phyloP scores from a whole-genome alignment of 2,113 vertebrate genomes.

The Coreoperca whiteheadi region DNA sequence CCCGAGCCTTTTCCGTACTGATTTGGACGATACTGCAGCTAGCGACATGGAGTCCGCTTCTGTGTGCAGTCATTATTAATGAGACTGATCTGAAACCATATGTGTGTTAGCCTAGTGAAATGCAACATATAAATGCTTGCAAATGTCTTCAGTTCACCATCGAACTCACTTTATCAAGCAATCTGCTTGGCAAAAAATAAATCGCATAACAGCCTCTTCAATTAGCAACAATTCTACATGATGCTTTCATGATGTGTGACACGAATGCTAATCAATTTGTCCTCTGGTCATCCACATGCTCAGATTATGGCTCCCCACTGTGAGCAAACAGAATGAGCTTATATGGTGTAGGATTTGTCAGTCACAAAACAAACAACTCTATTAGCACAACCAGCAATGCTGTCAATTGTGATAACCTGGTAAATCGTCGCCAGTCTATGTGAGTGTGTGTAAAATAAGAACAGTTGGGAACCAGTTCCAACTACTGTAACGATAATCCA shows the following conservation, averaged over 20 bases:
- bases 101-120: background rate
- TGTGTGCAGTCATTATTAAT: too few relatives aligned
- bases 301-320: constrained; percentile 42
- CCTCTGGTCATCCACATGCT: constrained; percentile 35
- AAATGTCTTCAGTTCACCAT: background rate
- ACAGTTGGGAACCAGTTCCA: constrained; percentile 65
- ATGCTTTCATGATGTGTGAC: constrained; percentile 28
- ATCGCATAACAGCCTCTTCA: constrained; percentile 11
- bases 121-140: background rate
- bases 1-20: too few relatives aligned
- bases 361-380: constrained; percentile 46
- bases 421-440: constrained; percentile 24
- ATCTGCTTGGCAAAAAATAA: constrained; percentile 12
- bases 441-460: constrained; percentile 54
- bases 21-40: too few relatives aligned
- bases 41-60: too few relatives aligned
- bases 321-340: constrained; percentile 36
- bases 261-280: constrained; percentile 48
- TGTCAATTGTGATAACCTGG: constrained; percentile 49
- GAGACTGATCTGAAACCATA: background rate
- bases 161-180: constrained; percentile 5
- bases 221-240: constrained; percentile 26
- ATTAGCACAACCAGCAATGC: constrained; percentile 44
- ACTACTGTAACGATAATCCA: constrained; percentile 62
- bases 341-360: constrained; percentile 35